A percentile compares a stretch with the other conserved stretches of the same genome.
phyloP scores from a whole-genome alignment of 2,888 invertebrate genomes.

The Teleiodes luculella region DNA sequence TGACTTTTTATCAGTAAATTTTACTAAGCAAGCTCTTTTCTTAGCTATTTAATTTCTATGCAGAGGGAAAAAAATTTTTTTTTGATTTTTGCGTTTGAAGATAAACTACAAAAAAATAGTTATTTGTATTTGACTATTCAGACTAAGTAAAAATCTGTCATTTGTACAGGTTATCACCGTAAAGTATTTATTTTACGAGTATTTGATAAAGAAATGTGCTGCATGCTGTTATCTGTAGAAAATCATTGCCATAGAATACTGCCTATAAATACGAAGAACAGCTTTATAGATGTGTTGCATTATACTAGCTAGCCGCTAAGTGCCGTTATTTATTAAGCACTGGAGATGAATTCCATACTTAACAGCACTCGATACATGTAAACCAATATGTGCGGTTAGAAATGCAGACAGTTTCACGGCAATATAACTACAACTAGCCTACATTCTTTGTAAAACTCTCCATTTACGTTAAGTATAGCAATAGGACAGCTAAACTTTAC shows the following conservation, averaged over 20 bases:
- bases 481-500: constrained; percentile 4
- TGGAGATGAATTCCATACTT: neutral
- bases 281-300: neutral
- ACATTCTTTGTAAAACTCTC: neutral
- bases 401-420: constrained; percentile 9
- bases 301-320: neutral
- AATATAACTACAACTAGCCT: constrained; percentile 6
- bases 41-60: too few species aligned
- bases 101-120: too few species aligned
- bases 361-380: constrained; percentile 2
- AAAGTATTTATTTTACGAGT: too few species aligned
- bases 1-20: too few species aligned
- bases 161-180: too few species aligned
- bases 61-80: too few species aligned
- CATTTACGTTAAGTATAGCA: constrained; percentile 3
- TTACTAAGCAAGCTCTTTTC: too few species aligned
- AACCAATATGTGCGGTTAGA: constrained; percentile 10
- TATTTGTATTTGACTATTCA: too few species aligned
- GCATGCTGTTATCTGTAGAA: neutral
- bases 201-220: too few species aligned
- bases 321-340: neutral
- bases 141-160: too few species aligned
- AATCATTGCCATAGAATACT: too few species aligned
- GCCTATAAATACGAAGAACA: neutral
- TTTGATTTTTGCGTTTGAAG: too few species aligned